Evolutionary conservation across 2,797 vertebrate species (phyloP).

Genomic region (Myripristis murdjan): DNA sequence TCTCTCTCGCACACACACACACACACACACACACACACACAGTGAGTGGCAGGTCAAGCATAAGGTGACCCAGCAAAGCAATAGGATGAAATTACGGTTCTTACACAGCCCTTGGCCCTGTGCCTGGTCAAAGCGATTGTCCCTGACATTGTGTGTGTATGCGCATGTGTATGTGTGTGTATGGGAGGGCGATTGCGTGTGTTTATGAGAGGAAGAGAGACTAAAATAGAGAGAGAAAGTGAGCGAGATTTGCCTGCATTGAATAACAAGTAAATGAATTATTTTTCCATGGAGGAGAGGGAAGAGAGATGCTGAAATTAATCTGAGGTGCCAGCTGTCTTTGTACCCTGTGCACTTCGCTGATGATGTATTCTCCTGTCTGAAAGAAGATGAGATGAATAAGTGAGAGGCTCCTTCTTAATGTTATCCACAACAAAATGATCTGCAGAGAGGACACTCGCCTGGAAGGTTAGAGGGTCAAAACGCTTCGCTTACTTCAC

Average conservation of each 20-base stretch:
- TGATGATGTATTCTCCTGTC: conserved; percentile 73
- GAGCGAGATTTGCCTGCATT: conserved; percentile 51
- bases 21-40: conserved; percentile 33
- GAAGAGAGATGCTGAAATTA: conserved; percentile 68
- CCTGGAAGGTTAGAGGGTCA: conserved; percentile 48
- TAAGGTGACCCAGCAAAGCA: conserved; percentile 76
- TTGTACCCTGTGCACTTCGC: conserved; percentile 70
- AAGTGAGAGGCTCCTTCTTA: conserved; percentile 50
- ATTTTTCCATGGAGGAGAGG: conserved; percentile 53
- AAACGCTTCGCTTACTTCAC: conserved; percentile 14
- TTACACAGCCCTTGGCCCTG: conserved; percentile 71
- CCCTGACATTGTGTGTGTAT: conserved; percentile 68
- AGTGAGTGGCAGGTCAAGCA: conserved; percentile 68
- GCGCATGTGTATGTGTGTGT: conserved; percentile 31
- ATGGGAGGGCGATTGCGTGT: conserved; percentile 24
- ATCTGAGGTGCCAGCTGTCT: conserved; percentile 76
- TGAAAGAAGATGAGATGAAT: conserved; percentile 61
- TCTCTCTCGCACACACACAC: not conserved
- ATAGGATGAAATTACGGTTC: conserved; percentile 75
- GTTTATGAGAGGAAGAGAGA: not conserved
- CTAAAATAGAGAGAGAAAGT: conserved; percentile 29
- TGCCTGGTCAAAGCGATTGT: conserved; percentile 78
- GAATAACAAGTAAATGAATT: conserved; percentile 75
- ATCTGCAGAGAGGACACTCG: conserved; percentile 27
- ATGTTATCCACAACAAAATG: conserved; percentile 45